A percentile compares a stretch with the other conserved stretches of the same genome.
These are phyloP conservation scores for Creontiades dilutus DNA, from an alignment of 2,888 invertebrate species.

Conservation along the genomic window DNA sequence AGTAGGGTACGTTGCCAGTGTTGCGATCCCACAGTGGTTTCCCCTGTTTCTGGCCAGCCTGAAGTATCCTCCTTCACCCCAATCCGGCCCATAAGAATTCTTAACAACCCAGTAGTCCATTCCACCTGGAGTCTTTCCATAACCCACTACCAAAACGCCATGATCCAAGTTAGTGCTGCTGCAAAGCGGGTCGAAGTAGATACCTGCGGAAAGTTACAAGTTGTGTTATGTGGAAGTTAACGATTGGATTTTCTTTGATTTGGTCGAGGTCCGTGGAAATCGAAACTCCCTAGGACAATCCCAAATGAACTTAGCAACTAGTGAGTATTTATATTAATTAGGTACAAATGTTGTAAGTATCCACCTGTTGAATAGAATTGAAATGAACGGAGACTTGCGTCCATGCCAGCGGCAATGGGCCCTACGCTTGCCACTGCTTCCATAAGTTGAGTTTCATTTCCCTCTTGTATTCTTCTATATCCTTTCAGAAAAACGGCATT, in stretches of 20 bases:
- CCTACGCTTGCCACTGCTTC: constrained; percentile 60
- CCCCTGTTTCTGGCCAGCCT: constrained; percentile 43
- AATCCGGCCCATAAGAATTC: constrained; percentile 52
- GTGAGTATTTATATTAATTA: too few relatives aligned
- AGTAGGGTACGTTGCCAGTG: constrained; percentile 40
- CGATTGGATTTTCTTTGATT: too few relatives aligned
- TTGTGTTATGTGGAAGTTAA: too few relatives aligned
- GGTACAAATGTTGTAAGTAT: too few relatives aligned
- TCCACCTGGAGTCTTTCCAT: constrained; percentile 44
- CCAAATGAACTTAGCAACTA: too few relatives aligned
- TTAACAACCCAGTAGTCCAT: constrained; percentile 57
- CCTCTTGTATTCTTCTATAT: constrained; percentile 23
- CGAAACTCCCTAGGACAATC: too few relatives aligned
- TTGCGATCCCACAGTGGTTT: constrained; percentile 64
- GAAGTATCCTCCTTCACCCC: constrained; percentile 61
- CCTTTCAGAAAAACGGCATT: background rate
- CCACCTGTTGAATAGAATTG: constrained; percentile 57
- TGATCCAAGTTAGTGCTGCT: constrained; percentile 48
- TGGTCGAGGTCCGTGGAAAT: too few relatives aligned
- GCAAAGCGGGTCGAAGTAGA: constrained; percentile 59
- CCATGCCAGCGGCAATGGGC: constrained; percentile 45
- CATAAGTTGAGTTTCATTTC: constrained; percentile 60
- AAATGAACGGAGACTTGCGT: constrained; percentile 41
- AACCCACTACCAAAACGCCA: constrained; percentile 46
- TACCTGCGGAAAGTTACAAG: constrained; percentile 42